Evolutionary conservation across 2,113 vertebrate genomes (phyloP).

Genomic region (Colinus virginianus): DNA sequence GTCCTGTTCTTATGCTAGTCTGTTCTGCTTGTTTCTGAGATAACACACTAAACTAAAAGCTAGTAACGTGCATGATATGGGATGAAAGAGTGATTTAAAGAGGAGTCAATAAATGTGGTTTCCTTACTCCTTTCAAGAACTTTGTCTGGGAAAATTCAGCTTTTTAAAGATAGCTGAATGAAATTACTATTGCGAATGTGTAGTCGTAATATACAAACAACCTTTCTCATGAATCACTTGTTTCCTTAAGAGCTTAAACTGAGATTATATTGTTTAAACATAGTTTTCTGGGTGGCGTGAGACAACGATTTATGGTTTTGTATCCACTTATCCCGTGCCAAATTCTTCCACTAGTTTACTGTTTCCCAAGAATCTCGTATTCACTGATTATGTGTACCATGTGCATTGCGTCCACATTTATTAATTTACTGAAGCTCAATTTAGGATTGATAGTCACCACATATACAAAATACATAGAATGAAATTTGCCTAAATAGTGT

Average conservation of each 20-base stretch:
- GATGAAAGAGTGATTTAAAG: neutral
- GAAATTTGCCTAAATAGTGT: neutral
- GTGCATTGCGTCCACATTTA: neutral
- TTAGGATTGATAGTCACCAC: neutral
- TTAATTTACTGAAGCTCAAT: neutral
- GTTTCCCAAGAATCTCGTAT: neutral
- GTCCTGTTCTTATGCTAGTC: neutral
- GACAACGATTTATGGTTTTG: neutral
- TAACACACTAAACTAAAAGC: neutral
- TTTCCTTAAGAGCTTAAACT: neutral
- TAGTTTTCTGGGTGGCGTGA: neutral
- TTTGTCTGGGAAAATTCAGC: neutral
- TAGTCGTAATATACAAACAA: neutral
- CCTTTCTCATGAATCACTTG: neutral
- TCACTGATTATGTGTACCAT: neutral
- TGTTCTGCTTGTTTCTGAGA: neutral
- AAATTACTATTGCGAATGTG: neutral
- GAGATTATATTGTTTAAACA: neutral
- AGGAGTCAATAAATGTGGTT: neutral
- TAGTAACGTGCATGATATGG: neutral
- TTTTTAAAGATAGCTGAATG: neutral
- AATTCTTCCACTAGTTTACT: neutral
- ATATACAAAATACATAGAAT: neutral
- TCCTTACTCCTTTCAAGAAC: neutral
- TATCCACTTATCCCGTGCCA: fast-evolving